Conservation (phyloP, 2,113 vertebrate genomes). For the Ivindomyrus marchei region DNA sequence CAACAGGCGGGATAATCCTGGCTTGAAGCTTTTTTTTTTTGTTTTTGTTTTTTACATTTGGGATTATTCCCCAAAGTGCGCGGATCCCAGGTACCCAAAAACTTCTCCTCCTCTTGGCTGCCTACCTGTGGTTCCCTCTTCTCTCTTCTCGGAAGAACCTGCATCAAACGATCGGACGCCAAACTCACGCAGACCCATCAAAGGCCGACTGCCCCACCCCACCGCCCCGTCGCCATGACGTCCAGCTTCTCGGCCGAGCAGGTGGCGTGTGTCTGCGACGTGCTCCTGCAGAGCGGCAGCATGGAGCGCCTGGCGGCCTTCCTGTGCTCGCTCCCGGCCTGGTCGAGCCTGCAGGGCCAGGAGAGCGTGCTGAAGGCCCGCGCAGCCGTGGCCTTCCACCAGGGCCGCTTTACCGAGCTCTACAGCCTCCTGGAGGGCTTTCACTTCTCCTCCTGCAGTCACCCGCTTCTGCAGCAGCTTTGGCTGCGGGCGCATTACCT, state of each 20-base stretch:
- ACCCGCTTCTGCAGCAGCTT: conserved; percentile 58
- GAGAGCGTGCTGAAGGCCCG: conserved; percentile 59
- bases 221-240: conserved; percentile 5
- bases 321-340: conserved; percentile 45
- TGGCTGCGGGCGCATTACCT: conserved; percentile 57
- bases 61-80: neutral
- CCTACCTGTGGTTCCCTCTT: neutral
- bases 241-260: conserved; percentile 60
- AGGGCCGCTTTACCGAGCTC: conserved; percentile 54
- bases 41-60: neutral
- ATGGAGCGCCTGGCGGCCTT: conserved; percentile 53
- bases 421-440: conserved; percentile 53
- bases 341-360: conserved; percentile 31
- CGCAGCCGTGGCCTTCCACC: conserved; percentile 56
- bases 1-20: neutral
- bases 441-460: conserved; percentile 52
- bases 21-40: neutral
- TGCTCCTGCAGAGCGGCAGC: conserved; percentile 44
- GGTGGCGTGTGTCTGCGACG: conserved; percentile 55
- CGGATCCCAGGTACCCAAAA: neutral
- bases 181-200: neutral
- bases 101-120: neutral
- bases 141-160: neutral
- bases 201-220: neutral
- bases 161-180: too few relatives aligned